Evolutionary conservation across 2,888 invertebrate species (phyloP), one percentile per base, ranked within the genome.

Genomic region (Baronia brevicornis): DNA sequence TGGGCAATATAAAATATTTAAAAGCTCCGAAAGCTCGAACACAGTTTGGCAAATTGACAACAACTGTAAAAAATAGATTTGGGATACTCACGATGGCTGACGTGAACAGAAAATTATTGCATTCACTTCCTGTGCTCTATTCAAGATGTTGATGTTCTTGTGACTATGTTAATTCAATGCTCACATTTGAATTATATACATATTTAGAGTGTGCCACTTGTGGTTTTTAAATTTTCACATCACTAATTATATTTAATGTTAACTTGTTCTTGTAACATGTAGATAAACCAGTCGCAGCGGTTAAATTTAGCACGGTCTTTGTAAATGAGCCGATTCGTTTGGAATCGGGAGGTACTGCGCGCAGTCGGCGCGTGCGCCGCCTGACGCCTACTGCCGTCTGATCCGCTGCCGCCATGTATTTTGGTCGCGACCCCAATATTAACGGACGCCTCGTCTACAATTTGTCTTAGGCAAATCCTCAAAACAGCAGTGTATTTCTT

Each of bases 361-460:
- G 75, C 77, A 72, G 71, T 71, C 64, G 74, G 80, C 58, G 59
- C 55, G 54, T 51, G 68, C 80, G 80, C 78, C 79, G 78, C 70
- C 70, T 63, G 65, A 65, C 77, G 71, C 74, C 73, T 78, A 79
- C 82, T 80, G 79, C 65, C 73, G 74, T 60, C 68, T 63, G 69
- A 57, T 60, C 58, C 49, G 60, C 54, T 58, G 63, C 67, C 71
- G 66, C 61, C 68, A 71, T 74, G 75, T 82, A 82, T 84, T 84
- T 84, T 71, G 59, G 84, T 78, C 73, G 65, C 80, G 84, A 78
- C 84, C 84, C 74, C 82, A 78, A 79, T 82, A 63, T 60, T 46
- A 72, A 49, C 70, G 66, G 58, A 55, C 75, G 78, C 67, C 68
- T 72, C 64, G 77, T 79, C 72, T 69, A 75, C 79, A 62, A 80